These are phyloP conservation scores for Clarias laeviceps DNA, from an alignment of 2,797 vertebrate species.

Conservation along the genomic window DNA sequence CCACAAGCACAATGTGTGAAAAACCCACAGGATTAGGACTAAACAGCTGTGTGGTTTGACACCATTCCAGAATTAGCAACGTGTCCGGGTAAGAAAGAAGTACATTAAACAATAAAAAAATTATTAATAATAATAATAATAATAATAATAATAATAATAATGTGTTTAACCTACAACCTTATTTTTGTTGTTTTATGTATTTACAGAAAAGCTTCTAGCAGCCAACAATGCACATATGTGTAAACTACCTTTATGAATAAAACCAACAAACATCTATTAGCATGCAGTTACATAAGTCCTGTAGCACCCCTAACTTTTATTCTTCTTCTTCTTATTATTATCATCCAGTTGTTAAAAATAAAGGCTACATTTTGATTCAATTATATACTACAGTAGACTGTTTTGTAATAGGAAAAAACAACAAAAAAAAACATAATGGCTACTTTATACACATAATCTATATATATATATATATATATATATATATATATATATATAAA, in stretches of 20 bases:
- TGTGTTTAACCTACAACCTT: no score
- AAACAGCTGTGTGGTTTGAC: no score
- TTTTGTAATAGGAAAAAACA: background rate
- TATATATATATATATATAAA: no score
- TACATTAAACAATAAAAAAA: background rate
- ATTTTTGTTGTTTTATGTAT: no score
- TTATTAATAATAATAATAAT: no score
- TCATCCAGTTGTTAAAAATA: no score
- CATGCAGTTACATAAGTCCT: background rate
- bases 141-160: background rate
- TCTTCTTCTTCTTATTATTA: no score
- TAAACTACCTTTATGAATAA: background rate
- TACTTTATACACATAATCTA: no score
- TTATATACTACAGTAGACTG: no score
- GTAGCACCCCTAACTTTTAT: background rate
- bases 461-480: no score
- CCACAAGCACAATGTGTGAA: no score
- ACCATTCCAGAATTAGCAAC: background rate
- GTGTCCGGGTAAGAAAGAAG: background rate
- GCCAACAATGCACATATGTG: background rate
- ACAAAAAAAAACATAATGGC: background rate
- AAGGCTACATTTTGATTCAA: background rate
- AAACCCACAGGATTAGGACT: no score
- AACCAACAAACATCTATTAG: background rate
- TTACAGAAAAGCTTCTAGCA: background rate